phyloP scores from a whole-genome alignment of 2,113 vertebrate genomes.

The Anarhynchus alexandrinus region DNA sequence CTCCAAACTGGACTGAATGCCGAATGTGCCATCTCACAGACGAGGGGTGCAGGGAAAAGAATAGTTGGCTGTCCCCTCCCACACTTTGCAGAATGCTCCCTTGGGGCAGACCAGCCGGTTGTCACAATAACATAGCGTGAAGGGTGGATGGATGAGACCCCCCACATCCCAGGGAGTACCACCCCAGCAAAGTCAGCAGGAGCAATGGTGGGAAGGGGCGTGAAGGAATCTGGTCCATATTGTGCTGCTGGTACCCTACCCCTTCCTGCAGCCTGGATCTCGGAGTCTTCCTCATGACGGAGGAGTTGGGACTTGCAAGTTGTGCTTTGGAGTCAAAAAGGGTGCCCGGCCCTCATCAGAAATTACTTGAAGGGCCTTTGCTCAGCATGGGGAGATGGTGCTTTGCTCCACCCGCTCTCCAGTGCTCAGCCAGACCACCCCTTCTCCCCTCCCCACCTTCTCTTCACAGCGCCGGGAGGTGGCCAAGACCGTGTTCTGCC shows the following conservation, averaged over 20 bases:
- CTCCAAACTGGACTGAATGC: background rate
- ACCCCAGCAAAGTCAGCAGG: background rate
- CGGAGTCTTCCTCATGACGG: background rate
- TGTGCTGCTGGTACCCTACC: background rate
- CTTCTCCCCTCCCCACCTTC: background rate
- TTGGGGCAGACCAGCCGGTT: background rate
- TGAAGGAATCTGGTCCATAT: rapidly evolving
- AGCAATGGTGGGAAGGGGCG: rapidly evolving
- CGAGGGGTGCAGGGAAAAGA: background rate
- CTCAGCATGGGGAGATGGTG: background rate
- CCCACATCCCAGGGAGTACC: rapidly evolving
- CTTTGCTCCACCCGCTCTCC: background rate
- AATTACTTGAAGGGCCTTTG: background rate
- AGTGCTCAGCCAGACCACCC: background rate
- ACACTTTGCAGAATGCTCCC: rapidly evolving
- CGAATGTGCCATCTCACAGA: background rate
- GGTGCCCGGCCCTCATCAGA: background rate
- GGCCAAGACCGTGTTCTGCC: constrained; percentile 90
- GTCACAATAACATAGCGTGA: rapidly evolving
- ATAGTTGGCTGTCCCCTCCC: background rate
- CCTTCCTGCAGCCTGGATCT: background rate
- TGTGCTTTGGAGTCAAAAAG: background rate
- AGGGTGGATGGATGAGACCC: background rate
- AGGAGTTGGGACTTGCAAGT: background rate
- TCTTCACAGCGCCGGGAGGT: constrained; percentile 82